Percentiles rank a stretch among this genome's conserved stretches.
Conservation (phyloP, 37 sponge, comb jelly and placozoan species). For the Hexactinellida sp. region DNA sequence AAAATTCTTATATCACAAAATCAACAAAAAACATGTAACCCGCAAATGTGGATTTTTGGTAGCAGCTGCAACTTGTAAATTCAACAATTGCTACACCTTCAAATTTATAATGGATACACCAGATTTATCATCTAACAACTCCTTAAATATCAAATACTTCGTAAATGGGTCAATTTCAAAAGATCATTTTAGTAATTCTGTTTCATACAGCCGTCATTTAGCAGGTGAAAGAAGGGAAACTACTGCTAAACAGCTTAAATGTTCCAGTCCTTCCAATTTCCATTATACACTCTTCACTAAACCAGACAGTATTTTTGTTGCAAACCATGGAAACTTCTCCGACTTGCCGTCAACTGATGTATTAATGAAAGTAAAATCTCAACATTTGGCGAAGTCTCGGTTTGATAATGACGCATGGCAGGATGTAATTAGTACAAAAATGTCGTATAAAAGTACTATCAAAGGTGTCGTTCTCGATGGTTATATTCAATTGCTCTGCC, state of each 20-base stretch:
- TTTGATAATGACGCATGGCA: neutral
- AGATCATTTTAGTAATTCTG: neutral
- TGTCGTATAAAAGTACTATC: neutral
- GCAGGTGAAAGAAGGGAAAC: neutral
- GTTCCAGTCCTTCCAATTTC: constrained; percentile 8
- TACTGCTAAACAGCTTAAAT: neutral
- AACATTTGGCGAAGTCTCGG: neutral
- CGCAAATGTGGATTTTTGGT: neutral
- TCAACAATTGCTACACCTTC: neutral
- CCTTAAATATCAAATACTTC: neutral
- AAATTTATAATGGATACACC: neutral
- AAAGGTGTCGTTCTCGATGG: neutral
- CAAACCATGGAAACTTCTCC: neutral
- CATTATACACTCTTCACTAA: neutral
- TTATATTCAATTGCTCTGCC: neutral
- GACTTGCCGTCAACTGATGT: neutral
- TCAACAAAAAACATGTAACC: neutral
- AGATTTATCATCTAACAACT: neutral
- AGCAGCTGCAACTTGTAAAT: neutral
- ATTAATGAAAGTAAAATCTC: neutral
- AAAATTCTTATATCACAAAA: neutral
- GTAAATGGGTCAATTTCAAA: neutral
- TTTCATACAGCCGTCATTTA: neutral
- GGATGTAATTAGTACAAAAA: neutral
- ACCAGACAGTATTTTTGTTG: neutral